phyloP scores from a whole-genome alignment of 2,888 invertebrate genomes.

The Isoperla grammatica region DNA sequence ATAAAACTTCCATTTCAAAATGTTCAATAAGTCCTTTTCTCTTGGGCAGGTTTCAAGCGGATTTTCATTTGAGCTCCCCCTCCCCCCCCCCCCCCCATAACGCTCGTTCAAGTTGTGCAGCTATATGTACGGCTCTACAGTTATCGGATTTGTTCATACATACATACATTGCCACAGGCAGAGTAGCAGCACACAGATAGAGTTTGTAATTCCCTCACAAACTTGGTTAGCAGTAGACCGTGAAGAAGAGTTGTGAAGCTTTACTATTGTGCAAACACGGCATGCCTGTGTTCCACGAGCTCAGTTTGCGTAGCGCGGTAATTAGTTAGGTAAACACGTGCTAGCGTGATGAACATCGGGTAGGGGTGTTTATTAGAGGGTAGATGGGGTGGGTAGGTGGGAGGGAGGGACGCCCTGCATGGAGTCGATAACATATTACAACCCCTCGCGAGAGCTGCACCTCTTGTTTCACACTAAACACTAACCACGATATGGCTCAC shows the following conservation, averaged over 20 bases:
- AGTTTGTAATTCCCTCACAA: neutral
- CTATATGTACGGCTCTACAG: too few relatives aligned
- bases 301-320: slow-evolving; percentile 25
- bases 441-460: slow-evolving; percentile 9
- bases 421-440: slow-evolving; percentile 30
- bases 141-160: too few relatives aligned
- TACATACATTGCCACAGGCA: too few relatives aligned
- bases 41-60: too few relatives aligned
- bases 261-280: slow-evolving; percentile 31
- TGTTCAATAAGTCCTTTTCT: too few relatives aligned
- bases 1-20: too few relatives aligned
- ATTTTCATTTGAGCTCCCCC: too few relatives aligned
- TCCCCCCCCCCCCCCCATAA: neutral
- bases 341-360: slow-evolving; percentile 22
- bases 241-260: slow-evolving; percentile 6
- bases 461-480: slow-evolving; percentile 27
- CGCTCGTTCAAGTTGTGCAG: too few relatives aligned
- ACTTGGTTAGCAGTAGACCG: slow-evolving; percentile 3
- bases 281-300: slow-evolving; percentile 11
- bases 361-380: slow-evolving; percentile 23
- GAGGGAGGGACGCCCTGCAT: slow-evolving; percentile 25
- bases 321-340: slow-evolving; percentile 31
- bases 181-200: too few relatives aligned
- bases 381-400: slow-evolving; percentile 19
- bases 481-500: slow-evolving; percentile 27